phyloP scores from a whole-genome alignment of 2,888 invertebrate genomes.

The Aspidiotus rigidus region DNA sequence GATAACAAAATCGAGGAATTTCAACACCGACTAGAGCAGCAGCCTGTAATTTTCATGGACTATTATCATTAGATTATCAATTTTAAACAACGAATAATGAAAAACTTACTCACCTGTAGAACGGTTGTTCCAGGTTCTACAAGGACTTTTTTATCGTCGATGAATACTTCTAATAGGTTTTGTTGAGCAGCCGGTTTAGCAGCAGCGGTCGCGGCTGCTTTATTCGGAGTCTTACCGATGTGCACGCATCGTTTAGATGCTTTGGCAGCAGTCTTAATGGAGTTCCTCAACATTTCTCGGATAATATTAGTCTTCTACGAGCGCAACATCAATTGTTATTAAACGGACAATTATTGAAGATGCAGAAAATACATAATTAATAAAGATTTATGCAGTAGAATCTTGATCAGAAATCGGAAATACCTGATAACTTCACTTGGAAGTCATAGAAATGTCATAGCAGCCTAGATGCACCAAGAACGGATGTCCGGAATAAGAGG shows the following conservation, averaged over 20 bases:
- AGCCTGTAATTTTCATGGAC: constrained; percentile 53
- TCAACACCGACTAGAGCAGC: constrained; percentile 92
- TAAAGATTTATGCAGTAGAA: too few species aligned
- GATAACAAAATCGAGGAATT: constrained; percentile 98
- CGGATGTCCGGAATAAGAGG: too few species aligned
- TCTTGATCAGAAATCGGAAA: too few species aligned
- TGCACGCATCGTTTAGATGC: constrained; percentile 23
- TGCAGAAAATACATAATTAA: too few species aligned
- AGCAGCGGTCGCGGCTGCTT: constrained; percentile 34
- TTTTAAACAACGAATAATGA: neutral
- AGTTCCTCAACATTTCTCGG: constrained; percentile 16
- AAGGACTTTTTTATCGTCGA: constrained; percentile 89
- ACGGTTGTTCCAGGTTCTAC: constrained; percentile 96
- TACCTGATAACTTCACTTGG: too few species aligned
- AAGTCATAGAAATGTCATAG: too few species aligned
- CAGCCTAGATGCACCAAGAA: too few species aligned
- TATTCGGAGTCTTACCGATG: constrained; percentile 15
- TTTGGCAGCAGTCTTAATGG: constrained; percentile 25
- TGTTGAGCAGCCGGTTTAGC: constrained; percentile 54
- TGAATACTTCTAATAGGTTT: constrained; percentile 73
- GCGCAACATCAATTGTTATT: too few species aligned
- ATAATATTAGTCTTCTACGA: neutral
- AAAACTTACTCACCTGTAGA: constrained; percentile 58
- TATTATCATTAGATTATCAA: constrained; percentile 44
- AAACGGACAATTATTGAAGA: too few species aligned